Base-by-base conservation (phyloP, 2,888 invertebrate genomes). In the Malthinus flaveolus region DNA sequence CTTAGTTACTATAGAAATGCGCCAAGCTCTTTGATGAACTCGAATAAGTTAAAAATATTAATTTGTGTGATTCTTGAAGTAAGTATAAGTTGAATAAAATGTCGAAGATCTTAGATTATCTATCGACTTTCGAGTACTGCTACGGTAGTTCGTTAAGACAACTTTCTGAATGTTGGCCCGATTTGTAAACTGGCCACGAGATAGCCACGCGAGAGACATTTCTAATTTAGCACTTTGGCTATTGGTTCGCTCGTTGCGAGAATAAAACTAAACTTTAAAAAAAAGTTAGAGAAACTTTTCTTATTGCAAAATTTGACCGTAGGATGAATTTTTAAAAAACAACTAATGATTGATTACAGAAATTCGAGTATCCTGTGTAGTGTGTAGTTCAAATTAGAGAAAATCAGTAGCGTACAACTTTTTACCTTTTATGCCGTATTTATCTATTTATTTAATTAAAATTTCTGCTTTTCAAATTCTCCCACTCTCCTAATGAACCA, bases 141-240 rank as follows among this genome's bases (percentile, higher is more conserved):
- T 64, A 67, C 65, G 64, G 65, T 64, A 69, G 71, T 72, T 74
- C 72, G 72, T 73, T 73, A 73, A 67, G 70, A 62, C 68, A 71
- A 72, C 68, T 73, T 73, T 72, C 70, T 75, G 72, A 73, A 74
- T 73, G 74, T 73, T 72, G 62, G 71, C 65, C 71, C 74, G 73
- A 75, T 75, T 75, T 73, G 73, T 74, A 74, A 73, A 73, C 73
- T 66, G 70, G 66, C 73, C 73, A 73, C 73, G 73, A 69, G 71
- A 73, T 69, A 67, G 62, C 65, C 66, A 59, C 60, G 63, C 55
- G 51, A 61, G 66, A 68, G 68, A 70, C 68, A 71, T 65, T 68
- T 64, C 71, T 70, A 70, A 70, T 71, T 72, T 72, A 70, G 68
- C 68, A 64, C 59, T 65, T 23, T 66, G 64, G 55, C 66, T 65